Base-by-base conservation (phyloP, 2,888 invertebrate species). In the Rapana venosa region DNA sequence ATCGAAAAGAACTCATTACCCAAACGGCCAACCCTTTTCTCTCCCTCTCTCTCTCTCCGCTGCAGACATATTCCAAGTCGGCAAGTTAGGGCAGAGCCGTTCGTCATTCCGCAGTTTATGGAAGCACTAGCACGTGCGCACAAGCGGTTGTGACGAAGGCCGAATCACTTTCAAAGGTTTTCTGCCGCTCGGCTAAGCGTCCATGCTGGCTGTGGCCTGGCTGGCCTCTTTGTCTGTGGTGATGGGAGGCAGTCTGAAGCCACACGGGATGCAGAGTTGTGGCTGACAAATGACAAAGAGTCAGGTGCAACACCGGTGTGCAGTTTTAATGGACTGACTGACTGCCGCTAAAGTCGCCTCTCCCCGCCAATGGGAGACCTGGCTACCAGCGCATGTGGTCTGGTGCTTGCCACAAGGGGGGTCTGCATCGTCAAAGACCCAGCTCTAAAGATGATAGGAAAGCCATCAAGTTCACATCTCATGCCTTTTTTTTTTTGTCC, bases 31-130 rank as follows among this genome's bases (percentile, higher is more conserved):
- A 84, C 56, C 6, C 84, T 17, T 13, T 58, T n/a, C 35, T 13
- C 32, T 35, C 6, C 11, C 17, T 84, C 84, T 79, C 35, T 35
- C 79, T 4, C 4, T n/a, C 8, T n/a, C 35, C 1, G 6, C 15
- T 6, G 20, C 22, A 58, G n/a, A 84, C 84, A 84, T 56, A 84
- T 84, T 84, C 47, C n/a, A 84, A 58, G 84, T 84, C 84, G 47
- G 84, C 47, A 26, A 58, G 26, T 58, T 56, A 2, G 56, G 84
- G 30, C 84, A 84, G 56, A 58, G 30, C 30, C 30, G 58, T 84
- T 58, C 58, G 26, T 84, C 84, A 84, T 58, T n/a, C 30, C 1
- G 30, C 58, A 58, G 20, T 84, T 84, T 84, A 84, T 84, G 84
- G 84, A 15, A 30, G 56, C 47, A 47, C n/a, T 56, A 30, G 58